phyloP scores from a whole-genome alignment of 2,888 invertebrate genomes.

The Ferdinandea cuprea region DNA sequence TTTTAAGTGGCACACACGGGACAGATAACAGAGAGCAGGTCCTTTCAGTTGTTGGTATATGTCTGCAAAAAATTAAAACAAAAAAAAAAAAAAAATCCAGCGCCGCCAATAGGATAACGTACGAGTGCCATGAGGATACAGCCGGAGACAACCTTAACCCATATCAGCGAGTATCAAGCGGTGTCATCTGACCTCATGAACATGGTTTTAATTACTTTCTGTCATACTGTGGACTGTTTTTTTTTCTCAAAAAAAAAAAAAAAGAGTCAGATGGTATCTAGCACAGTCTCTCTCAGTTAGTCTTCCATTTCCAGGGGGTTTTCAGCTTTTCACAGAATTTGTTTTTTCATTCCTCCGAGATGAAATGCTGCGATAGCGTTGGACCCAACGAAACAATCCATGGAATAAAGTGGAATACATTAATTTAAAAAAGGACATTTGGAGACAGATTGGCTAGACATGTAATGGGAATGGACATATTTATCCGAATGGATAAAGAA shows the following conservation, averaged over 20 bases:
- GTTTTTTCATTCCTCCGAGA: slow-evolving; percentile 23
- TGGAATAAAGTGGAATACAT: slow-evolving; percentile 58
- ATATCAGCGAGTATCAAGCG: slow-evolving; percentile 64
- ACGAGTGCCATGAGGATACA: slow-evolving; percentile 12
- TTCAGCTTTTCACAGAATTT: not conserved
- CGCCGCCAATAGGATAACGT: slow-evolving; percentile 53
- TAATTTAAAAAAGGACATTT: slow-evolving; percentile 72
- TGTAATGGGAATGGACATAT: slow-evolving; percentile 41
- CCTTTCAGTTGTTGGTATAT: slow-evolving; percentile 42
- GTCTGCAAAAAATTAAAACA: not conserved
- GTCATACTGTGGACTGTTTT: slow-evolving; percentile 53
- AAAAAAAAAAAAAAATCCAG: too few species aligned
- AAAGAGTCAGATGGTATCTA: slow-evolving; percentile 51
- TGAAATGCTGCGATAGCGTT: slow-evolving; percentile 58
- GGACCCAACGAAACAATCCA: slow-evolving; percentile 59
- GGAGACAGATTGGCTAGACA: slow-evolving; percentile 72
- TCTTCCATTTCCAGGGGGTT: slow-evolving; percentile 35
- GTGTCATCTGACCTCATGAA: slow-evolving; percentile 71
- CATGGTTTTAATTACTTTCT: slow-evolving; percentile 73
- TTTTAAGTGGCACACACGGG: slow-evolving; percentile 44
- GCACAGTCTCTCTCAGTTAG: slow-evolving; percentile 40
- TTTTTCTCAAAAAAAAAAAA: slow-evolving; percentile 15
- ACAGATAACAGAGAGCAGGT: slow-evolving; percentile 42
- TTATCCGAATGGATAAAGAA: slow-evolving; percentile 40
- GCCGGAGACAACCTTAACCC: slow-evolving; percentile 68